Conservation (phyloP, 1,140 invertebrate genomes). For the Bradynema listronoti region DNA sequence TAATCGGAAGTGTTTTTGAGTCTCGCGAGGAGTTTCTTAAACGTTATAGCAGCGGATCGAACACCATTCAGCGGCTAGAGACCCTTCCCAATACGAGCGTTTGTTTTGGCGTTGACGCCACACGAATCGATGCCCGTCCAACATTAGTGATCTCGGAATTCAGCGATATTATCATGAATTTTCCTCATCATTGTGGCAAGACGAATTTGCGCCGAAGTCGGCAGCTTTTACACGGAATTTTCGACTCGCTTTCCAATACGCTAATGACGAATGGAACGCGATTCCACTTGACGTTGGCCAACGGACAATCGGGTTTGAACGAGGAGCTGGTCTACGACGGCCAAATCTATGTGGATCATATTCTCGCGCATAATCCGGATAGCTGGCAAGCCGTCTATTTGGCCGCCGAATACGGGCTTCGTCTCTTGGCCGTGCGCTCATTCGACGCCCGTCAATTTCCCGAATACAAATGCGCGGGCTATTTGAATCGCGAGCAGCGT, state of each 20-base stretch:
- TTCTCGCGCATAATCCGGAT: slow-evolving; percentile 41
- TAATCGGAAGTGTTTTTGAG: slow-evolving; percentile 43
- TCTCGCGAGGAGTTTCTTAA: slow-evolving; percentile 28
- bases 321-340: background rate
- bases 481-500: slow-evolving; percentile 25
- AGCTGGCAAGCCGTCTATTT: slow-evolving; percentile 43
- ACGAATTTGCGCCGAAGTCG: slow-evolving; percentile 39
- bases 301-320: slow-evolving; percentile 36
- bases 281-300: slow-evolving; percentile 41
- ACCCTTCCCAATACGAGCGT: slow-evolving; percentile 22
- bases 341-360: background rate
- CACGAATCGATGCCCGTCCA: slow-evolving; percentile 7
- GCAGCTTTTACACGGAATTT: slow-evolving; percentile 30
- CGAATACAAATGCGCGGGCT: slow-evolving; percentile 15
- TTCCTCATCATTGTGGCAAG: slow-evolving; percentile 50
- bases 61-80: slow-evolving; percentile 16
- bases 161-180: slow-evolving; percentile 45
- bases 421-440: slow-evolving; percentile 11
- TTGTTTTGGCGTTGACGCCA: slow-evolving; percentile 42
- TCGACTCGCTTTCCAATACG: slow-evolving; percentile 15
- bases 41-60: slow-evolving; percentile 24
- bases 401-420: slow-evolving; percentile 33
- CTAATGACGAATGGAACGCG: slow-evolving; percentile 14
- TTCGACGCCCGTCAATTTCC: slow-evolving; percentile 24
- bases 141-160: background rate